phyloP scores from a whole-genome alignment of 2,888 invertebrate species.

The Torymus texanus region DNA sequence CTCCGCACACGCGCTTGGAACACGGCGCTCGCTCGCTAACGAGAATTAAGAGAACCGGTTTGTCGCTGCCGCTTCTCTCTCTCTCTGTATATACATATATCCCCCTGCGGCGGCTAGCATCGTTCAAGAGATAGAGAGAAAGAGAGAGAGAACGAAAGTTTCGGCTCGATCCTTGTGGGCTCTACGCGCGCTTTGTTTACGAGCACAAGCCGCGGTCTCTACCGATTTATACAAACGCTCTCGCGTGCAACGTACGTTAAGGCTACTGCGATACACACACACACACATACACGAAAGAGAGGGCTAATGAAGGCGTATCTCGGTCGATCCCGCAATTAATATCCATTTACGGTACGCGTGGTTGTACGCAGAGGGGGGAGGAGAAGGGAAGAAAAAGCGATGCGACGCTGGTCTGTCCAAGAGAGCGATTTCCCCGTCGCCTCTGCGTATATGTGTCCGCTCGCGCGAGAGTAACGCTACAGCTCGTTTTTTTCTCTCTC shows the following conservation, averaged over 20 bases:
- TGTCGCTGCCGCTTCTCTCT: constrained; percentile 28
- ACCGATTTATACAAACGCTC: constrained; percentile 46
- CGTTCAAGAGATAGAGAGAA: not conserved
- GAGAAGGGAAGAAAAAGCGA: constrained; percentile 18
- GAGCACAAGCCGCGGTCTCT: not conserved
- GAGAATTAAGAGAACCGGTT: constrained; percentile 57
- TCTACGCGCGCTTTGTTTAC: constrained; percentile 39
- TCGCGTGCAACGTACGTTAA: not conserved
- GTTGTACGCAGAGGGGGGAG: not conserved
- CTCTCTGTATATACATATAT: not conserved
- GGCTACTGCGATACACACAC: constrained; percentile 4
- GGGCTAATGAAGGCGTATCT: constrained; percentile 42
- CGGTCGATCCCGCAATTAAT: constrained; percentile 49
- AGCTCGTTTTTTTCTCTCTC: constrained; percentile 40
- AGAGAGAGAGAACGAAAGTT: constrained; percentile 5
- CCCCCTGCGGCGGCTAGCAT: not conserved
- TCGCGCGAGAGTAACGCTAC: no score
- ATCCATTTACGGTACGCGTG: constrained; percentile 52
- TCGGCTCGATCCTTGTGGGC: constrained; percentile 7
- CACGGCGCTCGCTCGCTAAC: constrained; percentile 39
- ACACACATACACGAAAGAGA: no score
- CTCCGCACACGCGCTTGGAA: not conserved
- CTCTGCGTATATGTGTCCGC: not conserved
- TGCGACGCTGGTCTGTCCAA: constrained; percentile 57
- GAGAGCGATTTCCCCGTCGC: constrained; percentile 65